These are phyloP conservation scores for Hypotaenidia okinawae DNA, from an alignment of 2,797 vertebrate genomes.

Conservation along the genomic window DNA sequence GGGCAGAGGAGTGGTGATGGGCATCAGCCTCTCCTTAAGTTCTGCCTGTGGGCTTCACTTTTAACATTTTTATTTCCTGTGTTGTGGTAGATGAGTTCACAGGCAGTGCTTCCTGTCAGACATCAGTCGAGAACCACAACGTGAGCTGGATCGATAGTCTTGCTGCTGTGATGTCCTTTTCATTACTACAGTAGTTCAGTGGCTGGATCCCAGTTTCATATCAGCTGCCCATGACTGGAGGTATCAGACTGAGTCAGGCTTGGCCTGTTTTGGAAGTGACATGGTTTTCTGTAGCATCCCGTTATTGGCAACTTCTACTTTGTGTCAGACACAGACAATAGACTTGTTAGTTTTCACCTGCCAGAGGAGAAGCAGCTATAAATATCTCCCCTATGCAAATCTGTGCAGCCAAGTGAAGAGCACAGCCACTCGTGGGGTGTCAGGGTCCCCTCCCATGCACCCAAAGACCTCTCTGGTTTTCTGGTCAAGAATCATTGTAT, in stretches of 20 bases:
- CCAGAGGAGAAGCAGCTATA: not conserved
- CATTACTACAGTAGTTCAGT: rapidly evolving
- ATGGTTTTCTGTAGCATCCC: not conserved
- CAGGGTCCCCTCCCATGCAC: not conserved
- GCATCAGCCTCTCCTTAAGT: not conserved
- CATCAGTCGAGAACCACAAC: not conserved
- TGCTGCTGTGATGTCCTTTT: not conserved
- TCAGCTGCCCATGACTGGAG: not conserved
- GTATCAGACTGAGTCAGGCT: not conserved
- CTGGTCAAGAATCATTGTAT: not conserved
- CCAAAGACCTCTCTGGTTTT: not conserved
- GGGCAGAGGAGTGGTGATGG: not conserved
- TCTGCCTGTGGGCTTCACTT: not conserved
- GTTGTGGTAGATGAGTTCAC: not conserved
- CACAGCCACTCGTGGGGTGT: rapidly evolving
- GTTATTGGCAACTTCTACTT: not conserved
- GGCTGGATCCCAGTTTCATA: rapidly evolving
- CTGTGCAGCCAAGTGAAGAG: not conserved
- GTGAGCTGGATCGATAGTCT: not conserved
- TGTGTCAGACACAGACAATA: not conserved
- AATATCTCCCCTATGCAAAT: not conserved
- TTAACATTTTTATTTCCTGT: not conserved
- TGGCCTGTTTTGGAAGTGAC: rapidly evolving
- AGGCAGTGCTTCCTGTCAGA: not conserved
- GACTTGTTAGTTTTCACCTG: not conserved